These are phyloP conservation scores for Phymastichus coffea DNA, from an alignment of 1,140 invertebrate species.

Conservation along the genomic window DNA sequence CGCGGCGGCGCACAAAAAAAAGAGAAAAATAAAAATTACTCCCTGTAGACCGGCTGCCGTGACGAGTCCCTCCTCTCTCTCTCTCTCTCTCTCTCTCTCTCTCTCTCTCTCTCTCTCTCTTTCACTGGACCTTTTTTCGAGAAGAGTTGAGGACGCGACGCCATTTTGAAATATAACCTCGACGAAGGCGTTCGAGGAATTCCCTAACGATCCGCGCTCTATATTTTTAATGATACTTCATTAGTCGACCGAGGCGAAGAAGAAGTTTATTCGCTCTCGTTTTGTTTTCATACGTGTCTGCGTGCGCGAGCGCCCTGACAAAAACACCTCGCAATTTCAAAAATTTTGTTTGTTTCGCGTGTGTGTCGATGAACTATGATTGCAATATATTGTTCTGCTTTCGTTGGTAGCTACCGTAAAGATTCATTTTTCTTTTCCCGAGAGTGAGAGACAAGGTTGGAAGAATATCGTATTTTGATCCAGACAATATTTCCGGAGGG, in stretches of 20 bases:
- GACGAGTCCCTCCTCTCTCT: conserved; percentile 39
- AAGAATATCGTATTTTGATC: background rate
- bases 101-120: conserved; percentile 7
- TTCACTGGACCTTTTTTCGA: conserved; percentile 38
- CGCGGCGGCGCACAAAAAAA: conserved; percentile 38
- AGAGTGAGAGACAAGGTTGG: background rate
- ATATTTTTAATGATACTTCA: conserved; percentile 30
- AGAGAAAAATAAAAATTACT: conserved; percentile 57
- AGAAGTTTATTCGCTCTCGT: conserved; percentile 8
- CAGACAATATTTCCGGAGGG: background rate
- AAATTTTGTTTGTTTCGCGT: too few relatives aligned
- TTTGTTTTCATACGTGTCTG: background rate
- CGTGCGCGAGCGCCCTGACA: too few relatives aligned
- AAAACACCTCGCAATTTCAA: too few relatives aligned
- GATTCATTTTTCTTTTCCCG: background rate
- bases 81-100: background rate
- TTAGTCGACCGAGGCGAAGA: conserved; percentile 22
- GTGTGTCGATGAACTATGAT: too few relatives aligned
- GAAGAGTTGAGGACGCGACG: too few relatives aligned
- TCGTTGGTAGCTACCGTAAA: too few relatives aligned
- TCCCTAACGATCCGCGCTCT: conserved; percentile 25
- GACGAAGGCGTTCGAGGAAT: conserved; percentile 32
- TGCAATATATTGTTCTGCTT: too few relatives aligned
- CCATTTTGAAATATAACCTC: conserved; percentile 50
- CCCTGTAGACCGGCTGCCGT: conserved; percentile 52